Evolutionary conservation across 2,888 invertebrate species (phyloP).

Genomic region (Adelognathus sp.): DNA sequence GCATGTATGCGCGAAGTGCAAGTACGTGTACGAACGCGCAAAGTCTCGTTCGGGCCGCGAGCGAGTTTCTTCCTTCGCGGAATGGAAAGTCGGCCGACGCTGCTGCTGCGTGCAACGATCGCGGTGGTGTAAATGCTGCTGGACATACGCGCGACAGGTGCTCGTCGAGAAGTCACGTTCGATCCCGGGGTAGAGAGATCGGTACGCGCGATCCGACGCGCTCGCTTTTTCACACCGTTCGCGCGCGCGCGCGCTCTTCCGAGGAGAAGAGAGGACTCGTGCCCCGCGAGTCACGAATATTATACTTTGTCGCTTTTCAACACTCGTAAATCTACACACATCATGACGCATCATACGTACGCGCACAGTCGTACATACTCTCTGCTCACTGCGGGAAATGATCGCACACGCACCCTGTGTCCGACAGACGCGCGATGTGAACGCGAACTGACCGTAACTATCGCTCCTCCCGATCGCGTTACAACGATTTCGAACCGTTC

Average conservation of each 20-base stretch:
- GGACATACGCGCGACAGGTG: slow-evolving; percentile 52
- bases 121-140: slow-evolving; percentile 5
- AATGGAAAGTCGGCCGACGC: slow-evolving; percentile 55
- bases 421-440: slow-evolving; percentile 4
- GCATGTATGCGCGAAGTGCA: too few species aligned
- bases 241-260: slow-evolving; percentile 26
- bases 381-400: slow-evolving; percentile 39
- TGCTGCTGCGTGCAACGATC: slow-evolving; percentile 34
- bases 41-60: slow-evolving; percentile 39
- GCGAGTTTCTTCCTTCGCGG: slow-evolving; percentile 54
- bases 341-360: background rate
- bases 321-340: slow-evolving; percentile 11
- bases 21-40: background rate
- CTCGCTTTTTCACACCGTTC: slow-evolving; percentile 63
- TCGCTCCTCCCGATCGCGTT: slow-evolving; percentile 51
- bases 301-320: slow-evolving; percentile 47
- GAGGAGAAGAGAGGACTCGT: slow-evolving; percentile 25
- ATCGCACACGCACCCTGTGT: slow-evolving; percentile 36
- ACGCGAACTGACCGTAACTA: slow-evolving; percentile 45
- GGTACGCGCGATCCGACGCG: slow-evolving; percentile 60
- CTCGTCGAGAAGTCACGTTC: slow-evolving; percentile 61
- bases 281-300: slow-evolving; percentile 60
- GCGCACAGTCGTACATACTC: background rate
- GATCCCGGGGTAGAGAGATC: slow-evolving; percentile 59
- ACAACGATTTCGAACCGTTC: slow-evolving; percentile 33